Base-by-base conservation (phyloP, 1,140 invertebrate species). In the Rhopalosiphum maidis region DNA sequence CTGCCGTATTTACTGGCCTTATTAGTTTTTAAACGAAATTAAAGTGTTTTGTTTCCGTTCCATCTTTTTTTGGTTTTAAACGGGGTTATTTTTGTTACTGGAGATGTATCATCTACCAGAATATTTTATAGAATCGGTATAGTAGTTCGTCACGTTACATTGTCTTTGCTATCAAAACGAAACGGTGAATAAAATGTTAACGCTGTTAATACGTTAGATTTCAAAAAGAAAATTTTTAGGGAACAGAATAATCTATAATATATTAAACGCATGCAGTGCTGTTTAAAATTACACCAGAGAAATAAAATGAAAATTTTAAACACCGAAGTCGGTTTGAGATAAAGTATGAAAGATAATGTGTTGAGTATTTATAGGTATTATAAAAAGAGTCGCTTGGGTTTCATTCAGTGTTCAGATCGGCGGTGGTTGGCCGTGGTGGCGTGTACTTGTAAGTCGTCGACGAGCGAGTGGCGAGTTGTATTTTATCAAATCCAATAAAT, bases 401-500 rank as follows among this genome's bases (percentile, higher is more conserved):
- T 85, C 83, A 85, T 85, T 85, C 83, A 85, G n/a, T n/a, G n/a
- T 77, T 77, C 30, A 15, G 83, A 41, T 9, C 35, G 5, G 41
- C 9, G 41, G 9, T 43, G 83, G 83, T 83, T 23, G 83, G 9
- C 83, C 37, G 83, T 41, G 82, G 21, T 37, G 82, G 82, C 30
- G n/a, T 82, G 15, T 82, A 83, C 35, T 37, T 83, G 35, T 83
- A 83, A 35, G 77, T 37, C 60, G 30, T 77, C 60, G 60, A 30
- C 15, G 60, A 68, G 2, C 60, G 25, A 60, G 35, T 37, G 82
- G 37, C n/a, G 77, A 37, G 77, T 83, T 37, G 35, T 83, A 83
- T 35, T 35, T 83, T 83, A 37, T 83, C 35, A 87, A 51, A 35
- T 87, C 25, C 30, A 87, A 87, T 87, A 87, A 48, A 87, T 55